Percentiles rank a stretch among this genome's conserved stretches.
These are phyloP conservation scores for Trididemnum nubilum DNA, from an alignment of 23 tunicate species.

Conservation along the genomic window DNA sequence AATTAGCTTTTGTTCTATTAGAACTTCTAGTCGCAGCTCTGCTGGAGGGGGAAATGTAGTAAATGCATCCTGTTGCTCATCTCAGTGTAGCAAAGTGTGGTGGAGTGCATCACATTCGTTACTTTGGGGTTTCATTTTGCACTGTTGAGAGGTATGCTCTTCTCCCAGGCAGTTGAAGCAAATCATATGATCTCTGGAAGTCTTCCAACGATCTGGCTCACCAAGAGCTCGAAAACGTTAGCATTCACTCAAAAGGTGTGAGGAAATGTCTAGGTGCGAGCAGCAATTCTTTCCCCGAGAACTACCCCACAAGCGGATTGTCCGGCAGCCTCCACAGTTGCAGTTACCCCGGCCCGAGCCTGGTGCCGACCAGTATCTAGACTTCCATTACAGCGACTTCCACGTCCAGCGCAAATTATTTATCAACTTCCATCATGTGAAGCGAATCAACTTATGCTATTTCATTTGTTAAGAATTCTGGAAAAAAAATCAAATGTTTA, in stretches of 20 bases:
- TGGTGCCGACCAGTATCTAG: not conserved
- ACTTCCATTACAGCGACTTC: too few relatives aligned
- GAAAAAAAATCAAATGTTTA: conserved; percentile 3
- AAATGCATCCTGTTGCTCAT: not conserved
- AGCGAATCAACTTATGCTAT: conserved; percentile 10
- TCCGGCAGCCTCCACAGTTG: not conserved
- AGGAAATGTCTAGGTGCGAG: not conserved
- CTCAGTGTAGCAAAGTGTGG: not conserved
- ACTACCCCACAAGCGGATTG: too few relatives aligned
- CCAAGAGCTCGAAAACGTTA: not conserved
- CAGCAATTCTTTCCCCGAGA: too few relatives aligned
- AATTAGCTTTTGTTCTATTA: not conserved
- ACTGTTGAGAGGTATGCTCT: not conserved
- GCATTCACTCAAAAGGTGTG: not conserved
- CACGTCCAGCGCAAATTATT: too few relatives aligned
- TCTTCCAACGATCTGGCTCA: not conserved
- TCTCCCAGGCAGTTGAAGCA: not conserved
- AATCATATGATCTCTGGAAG: not conserved
- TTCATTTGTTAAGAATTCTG: not conserved
- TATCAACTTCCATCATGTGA: conserved; percentile 9
- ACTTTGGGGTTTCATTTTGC: not conserved
- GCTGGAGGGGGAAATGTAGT: not conserved
- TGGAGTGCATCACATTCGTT: not conserved
- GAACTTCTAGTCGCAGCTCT: not conserved
- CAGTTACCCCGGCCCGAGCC: not conserved